Percentiles rank a stretch among this genome's conserved stretches.
phyloP scores from a whole-genome alignment of 2,797 vertebrate species.

The Sebastes iracundus region DNA sequence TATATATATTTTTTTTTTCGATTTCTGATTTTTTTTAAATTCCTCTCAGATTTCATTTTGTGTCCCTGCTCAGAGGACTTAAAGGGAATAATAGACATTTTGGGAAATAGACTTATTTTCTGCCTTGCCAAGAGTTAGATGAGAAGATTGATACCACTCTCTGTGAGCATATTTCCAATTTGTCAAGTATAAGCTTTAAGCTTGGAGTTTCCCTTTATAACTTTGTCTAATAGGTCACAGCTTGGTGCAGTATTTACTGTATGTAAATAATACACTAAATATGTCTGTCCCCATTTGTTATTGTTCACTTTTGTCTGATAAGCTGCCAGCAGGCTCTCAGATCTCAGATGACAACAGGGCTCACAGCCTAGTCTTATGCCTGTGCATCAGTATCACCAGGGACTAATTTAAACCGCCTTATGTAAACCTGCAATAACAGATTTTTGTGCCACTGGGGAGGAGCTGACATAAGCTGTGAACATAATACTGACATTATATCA shows the following conservation, averaged over 20 bases:
- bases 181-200: neutral
- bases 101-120: neutral
- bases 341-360: neutral
- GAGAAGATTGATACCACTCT: neutral
- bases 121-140: neutral
- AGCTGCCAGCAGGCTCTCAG: conserved; percentile 9
- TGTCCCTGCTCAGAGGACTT: neutral
- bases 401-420: conserved; percentile 14
- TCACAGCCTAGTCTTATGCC: neutral
- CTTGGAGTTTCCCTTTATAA: neutral
- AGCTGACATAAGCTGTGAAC: neutral
- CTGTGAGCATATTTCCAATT: neutral
- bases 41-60: too few species aligned
- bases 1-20: too few species aligned
- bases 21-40: too few species aligned
- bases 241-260: neutral
- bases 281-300: neutral
- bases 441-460: neutral
- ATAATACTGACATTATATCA: neutral
- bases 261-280: neutral
- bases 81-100: neutral
- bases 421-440: conserved; percentile 1
- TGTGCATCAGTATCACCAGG: conserved; percentile 3
- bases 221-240: neutral
- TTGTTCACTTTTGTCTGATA: conserved; percentile 1